These are phyloP conservation scores for Lerema accius DNA, from an alignment of 1,140 invertebrate species.

Conservation along the genomic window DNA sequence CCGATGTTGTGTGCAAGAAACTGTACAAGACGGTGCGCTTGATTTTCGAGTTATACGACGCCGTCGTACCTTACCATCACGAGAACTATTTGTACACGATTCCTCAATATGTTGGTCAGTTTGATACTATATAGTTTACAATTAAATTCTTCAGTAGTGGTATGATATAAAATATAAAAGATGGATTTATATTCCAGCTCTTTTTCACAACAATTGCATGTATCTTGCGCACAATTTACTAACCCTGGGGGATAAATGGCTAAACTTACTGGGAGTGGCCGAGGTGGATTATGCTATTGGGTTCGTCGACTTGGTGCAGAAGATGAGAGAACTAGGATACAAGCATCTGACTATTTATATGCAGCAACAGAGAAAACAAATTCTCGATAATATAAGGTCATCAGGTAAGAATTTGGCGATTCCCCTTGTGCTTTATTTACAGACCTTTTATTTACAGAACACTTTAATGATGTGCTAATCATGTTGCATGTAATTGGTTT, in stretches of 20 bases:
- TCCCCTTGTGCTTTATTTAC: too few relatives aligned
- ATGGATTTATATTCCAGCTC: constrained; percentile 83
- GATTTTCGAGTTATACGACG: constrained; percentile 91
- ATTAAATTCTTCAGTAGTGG: too few relatives aligned
- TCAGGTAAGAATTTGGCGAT: constrained; percentile 84
- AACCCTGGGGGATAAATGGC: constrained; percentile 85
- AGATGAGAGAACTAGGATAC: constrained; percentile 86
- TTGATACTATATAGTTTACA: constrained; percentile 3
- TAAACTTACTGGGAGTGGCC: constrained; percentile 63
- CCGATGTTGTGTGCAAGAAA: constrained; percentile 84
- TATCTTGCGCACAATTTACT: constrained; percentile 91
- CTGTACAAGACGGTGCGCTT: constrained; percentile 88
- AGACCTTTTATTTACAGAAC: too few relatives aligned
- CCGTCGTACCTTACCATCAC: constrained; percentile 90
- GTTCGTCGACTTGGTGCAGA: constrained; percentile 79
- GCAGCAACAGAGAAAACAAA: constrained; percentile 87
- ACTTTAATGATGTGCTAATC: too few relatives aligned
- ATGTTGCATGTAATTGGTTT: too few relatives aligned
- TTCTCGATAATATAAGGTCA: constrained; percentile 87
- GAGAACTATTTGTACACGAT: constrained; percentile 90
- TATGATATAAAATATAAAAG: too few relatives aligned
- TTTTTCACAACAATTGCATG: constrained; percentile 97
- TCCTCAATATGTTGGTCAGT: constrained; percentile 92
- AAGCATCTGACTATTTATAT: constrained; percentile 89
- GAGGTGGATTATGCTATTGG: constrained; percentile 65